Percentiles rank a stretch among this genome's conserved stretches.
Evolutionary conservation across 2,797 vertebrate species (phyloP).

Genomic region (Dendrocincla tyrannina): DNA sequence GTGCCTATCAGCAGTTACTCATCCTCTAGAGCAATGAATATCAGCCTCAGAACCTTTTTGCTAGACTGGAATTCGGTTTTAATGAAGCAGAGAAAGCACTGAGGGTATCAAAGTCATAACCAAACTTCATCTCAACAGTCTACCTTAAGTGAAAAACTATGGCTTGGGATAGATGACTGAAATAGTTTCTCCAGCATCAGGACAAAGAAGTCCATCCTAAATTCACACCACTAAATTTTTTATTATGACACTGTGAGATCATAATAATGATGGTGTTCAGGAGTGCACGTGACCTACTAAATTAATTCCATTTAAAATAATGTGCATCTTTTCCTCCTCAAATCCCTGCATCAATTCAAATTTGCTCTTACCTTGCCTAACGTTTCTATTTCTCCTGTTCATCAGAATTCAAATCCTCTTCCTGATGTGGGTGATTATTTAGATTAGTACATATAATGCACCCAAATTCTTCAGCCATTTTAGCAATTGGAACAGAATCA

Average conservation of each 20-base stretch:
- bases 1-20: background rate
- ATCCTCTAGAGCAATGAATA: background rate
- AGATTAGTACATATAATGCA: conserved; percentile 36
- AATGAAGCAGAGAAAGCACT: background rate
- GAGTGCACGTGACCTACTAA: background rate
- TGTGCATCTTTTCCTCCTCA: background rate
- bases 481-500: conserved; percentile 36
- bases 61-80: background rate
- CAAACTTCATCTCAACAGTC: background rate
- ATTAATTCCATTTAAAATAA: background rate
- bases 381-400: conserved; percentile 17
- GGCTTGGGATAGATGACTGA: background rate
- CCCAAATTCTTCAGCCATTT: conserved; percentile 25
- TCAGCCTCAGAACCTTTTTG: background rate
- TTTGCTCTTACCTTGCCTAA: conserved; percentile 35
- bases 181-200: background rate
- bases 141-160: background rate
- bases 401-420: conserved; percentile 44
- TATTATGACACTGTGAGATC: background rate
- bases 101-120: background rate
- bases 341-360: background rate
- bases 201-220: background rate
- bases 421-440: conserved; percentile 43
- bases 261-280: background rate
- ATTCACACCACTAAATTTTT: background rate